phyloP scores from a whole-genome alignment of 2,888 invertebrate species.

The Metallyticus violacea region DNA sequence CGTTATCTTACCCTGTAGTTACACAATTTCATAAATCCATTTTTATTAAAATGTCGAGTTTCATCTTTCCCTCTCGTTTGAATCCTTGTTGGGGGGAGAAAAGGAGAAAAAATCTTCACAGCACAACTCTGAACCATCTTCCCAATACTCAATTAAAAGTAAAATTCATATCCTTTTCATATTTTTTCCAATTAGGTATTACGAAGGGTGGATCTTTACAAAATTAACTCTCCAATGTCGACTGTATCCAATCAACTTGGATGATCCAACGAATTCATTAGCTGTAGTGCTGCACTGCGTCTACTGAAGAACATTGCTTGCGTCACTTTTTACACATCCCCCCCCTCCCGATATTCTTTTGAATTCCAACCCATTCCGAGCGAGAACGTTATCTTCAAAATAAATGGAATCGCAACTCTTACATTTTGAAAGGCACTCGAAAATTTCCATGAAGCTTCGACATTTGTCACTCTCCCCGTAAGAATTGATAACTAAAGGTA shows the following conservation, averaged over 20 bases:
- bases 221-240: slow-evolving; percentile 26
- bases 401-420: neutral
- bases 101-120: neutral
- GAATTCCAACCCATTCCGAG: neutral
- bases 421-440: neutral
- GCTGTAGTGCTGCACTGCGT: slow-evolving; percentile 2
- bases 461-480: neutral
- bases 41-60: slow-evolving; percentile 18
- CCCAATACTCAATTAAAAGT: slow-evolving; percentile 29
- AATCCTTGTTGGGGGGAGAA: neutral
- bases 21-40: slow-evolving; percentile 3
- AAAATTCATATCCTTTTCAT: slow-evolving; percentile 29
- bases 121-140: slow-evolving; percentile 14
- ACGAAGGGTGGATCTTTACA: slow-evolving; percentile 19
- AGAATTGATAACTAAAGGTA: neutral
- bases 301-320: neutral
- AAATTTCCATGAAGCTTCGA: neutral
- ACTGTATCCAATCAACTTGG: slow-evolving; percentile 22
- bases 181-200: slow-evolving; percentile 27
- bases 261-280: slow-evolving; percentile 26
- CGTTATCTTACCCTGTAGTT: neutral
- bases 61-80: neutral
- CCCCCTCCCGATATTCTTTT: neutral
- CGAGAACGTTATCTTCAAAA: neutral
- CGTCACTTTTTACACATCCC: neutral